Evolutionary conservation across 1,140 invertebrate species (phyloP), one percentile per base, ranked within the genome.

Genomic region (Ganaspis sp.): DNA sequence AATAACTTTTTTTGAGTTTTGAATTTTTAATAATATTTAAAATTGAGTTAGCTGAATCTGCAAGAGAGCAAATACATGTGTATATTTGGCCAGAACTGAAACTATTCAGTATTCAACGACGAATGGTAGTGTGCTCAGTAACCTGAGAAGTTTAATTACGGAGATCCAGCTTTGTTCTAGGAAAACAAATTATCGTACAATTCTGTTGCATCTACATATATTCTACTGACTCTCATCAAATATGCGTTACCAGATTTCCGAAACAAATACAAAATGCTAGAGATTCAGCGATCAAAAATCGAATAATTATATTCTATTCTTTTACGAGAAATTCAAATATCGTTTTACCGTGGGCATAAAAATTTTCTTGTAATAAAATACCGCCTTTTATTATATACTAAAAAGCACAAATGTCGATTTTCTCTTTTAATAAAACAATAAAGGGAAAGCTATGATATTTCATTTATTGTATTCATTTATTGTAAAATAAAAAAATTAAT

Each of bases 111-210:
- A 64, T 64, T 21, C 23, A 15, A 23, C 54, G 21, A 29, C 9
- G 54, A 64, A 26, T 64, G 11, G 21, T 15, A 9, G 53, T 23
- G 9, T 19, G 54, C 23, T 64, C 54, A 64, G 23, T 64, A 29
- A 45, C 42, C 42, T 45, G 42, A 45, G 54, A 64, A 64, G 54
- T 64, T 64, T 64, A 64, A 64, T 64, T 29, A 29, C 23, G 54
- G 21, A 64, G 29, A 64, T 3, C 54, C 23, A 26, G 54, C 54
- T 64, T 64, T 64, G 54, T 64, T 29, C 54, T 23, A 64, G 54
- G 54, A 12, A 26, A 64, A 29, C 54, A 64, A 64, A 64, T 64
- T 64, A 64, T 64, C 54, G 21, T 23, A 42, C 54, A 29, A 29
- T 64, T 64, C 54, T 64, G 54, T 64, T 8, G 19, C 45, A 17